Conservation (phyloP, 2,888 invertebrate genomes). For the Euzophera pinguis region DNA sequence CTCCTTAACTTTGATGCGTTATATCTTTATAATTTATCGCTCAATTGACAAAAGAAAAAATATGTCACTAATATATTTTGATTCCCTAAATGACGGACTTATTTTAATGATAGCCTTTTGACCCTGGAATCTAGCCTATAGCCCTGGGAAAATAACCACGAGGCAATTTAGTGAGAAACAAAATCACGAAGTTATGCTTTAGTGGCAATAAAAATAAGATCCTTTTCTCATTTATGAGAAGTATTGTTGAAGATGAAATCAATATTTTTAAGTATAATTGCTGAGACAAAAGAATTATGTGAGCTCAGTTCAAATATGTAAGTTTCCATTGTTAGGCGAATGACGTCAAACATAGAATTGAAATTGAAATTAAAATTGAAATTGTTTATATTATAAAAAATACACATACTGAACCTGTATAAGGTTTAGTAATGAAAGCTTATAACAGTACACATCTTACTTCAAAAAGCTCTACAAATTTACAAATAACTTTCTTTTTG, state of each 20-base stretch:
- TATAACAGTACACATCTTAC: too few relatives aligned
- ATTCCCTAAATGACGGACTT: too few relatives aligned
- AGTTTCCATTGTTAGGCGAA: conserved; percentile 1
- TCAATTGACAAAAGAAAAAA: too few relatives aligned
- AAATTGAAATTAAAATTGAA: not conserved
- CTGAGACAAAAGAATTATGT: conserved; percentile 72
- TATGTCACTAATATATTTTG: too few relatives aligned
- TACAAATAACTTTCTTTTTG: too few relatives aligned
- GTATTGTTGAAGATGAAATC: conserved; percentile 65
- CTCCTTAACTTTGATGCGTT: too few relatives aligned
- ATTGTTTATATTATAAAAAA: too few relatives aligned
- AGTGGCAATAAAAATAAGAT: conserved; percentile 1
- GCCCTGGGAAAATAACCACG: not conserved
- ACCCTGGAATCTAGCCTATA: not conserved
- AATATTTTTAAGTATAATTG: conserved; percentile 75
- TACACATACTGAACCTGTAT: too few relatives aligned
- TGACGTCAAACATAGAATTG: not conserved
- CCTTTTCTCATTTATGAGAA: conserved; percentile 25
- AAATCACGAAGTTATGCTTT: conserved; percentile 6
- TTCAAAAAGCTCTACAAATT: too few relatives aligned
- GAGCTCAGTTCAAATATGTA: conserved; percentile 30
- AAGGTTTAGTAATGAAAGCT: too few relatives aligned
- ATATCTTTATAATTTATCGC: too few relatives aligned
- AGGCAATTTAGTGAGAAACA: not conserved
- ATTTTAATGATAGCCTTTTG: too few relatives aligned